These are phyloP conservation scores for Oryzias sinensis DNA, from an alignment of 2,797 vertebrate species.

Conservation along the genomic window DNA sequence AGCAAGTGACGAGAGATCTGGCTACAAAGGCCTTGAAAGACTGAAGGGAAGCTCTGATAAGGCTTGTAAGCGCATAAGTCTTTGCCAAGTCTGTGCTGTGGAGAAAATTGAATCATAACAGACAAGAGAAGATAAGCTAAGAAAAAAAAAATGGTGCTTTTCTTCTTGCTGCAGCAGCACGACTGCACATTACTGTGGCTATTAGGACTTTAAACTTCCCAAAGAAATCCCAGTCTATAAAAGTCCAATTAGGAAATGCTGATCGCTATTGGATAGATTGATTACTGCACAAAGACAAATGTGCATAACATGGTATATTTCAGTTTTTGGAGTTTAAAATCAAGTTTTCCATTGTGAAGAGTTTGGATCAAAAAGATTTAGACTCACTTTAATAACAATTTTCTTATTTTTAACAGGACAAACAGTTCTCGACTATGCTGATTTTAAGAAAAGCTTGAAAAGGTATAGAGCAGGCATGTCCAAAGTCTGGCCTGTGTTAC, in stretches of 20 bases:
- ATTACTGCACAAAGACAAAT: not conserved
- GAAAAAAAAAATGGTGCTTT: constrained; percentile 62
- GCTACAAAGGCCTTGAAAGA: constrained; percentile 55
- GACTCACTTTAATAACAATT: too few species aligned
- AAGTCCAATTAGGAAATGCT: constrained; percentile 7
- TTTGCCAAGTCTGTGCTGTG: constrained; percentile 53
- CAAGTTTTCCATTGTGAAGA: too few species aligned
- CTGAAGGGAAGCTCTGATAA: constrained; percentile 68
- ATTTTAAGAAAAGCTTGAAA: too few species aligned
- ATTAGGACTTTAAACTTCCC: constrained; percentile 50
- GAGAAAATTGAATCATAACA: constrained; percentile 65
- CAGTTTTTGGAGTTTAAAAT: too few species aligned
- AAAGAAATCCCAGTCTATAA: constrained; percentile 18
- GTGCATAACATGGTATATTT: not conserved
- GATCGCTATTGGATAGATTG: constrained; percentile 6
- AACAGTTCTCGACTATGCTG: too few species aligned
- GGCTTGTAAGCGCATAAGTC: constrained; percentile 51
- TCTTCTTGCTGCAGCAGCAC: constrained; percentile 43
- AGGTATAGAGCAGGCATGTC: too few species aligned
- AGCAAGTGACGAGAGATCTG: constrained; percentile 48
- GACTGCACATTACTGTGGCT: constrained; percentile 42
- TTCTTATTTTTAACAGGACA: too few species aligned
- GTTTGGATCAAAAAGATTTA: too few species aligned
- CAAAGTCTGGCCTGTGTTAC: too few species aligned
- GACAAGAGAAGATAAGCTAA: constrained; percentile 64